Conservation (phyloP, 2,888 invertebrate genomes). For the Heliconius charithonia region DNA sequence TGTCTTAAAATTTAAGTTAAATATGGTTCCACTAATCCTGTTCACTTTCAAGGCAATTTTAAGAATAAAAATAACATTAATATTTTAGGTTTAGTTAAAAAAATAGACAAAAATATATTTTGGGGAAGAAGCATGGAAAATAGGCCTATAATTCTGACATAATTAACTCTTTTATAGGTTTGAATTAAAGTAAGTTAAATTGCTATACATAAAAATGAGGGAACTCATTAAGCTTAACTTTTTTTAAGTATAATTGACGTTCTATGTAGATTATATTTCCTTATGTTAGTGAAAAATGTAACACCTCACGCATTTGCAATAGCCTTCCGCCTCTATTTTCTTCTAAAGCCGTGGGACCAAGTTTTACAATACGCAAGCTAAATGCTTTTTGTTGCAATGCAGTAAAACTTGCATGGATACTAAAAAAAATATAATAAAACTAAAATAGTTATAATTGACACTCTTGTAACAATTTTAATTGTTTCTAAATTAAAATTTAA, state of each 20-base stretch:
- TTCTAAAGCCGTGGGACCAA: constrained; percentile 43
- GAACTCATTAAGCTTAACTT: not conserved
- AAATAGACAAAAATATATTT: no score
- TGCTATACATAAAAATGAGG: not conserved
- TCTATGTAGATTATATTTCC: constrained; percentile 19
- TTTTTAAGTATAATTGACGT: not conserved
- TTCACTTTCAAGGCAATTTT: no score
- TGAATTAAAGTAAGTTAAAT: not conserved
- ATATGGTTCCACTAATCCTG: no score
- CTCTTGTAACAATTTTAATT: not conserved
- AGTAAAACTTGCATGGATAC: constrained; percentile 19
- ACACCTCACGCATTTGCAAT: constrained; percentile 16
- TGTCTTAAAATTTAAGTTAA: not conserved
- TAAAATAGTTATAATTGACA: not conserved
- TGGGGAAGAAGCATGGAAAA: no score
- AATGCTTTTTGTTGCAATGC: constrained; percentile 31
- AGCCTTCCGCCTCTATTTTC: constrained; percentile 34
- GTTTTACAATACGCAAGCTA: constrained; percentile 36
- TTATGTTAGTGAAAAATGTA: constrained; percentile 17
- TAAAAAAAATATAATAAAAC: not conserved
- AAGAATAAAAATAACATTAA: no score
- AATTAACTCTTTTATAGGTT: not conserved
- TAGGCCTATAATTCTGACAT: not conserved
- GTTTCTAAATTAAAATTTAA: not conserved
- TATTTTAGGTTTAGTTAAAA: no score